Conservation (phyloP, 30 jellyfish, hydroid and myxozoan genomes). For the Mastigias papua region DNA sequence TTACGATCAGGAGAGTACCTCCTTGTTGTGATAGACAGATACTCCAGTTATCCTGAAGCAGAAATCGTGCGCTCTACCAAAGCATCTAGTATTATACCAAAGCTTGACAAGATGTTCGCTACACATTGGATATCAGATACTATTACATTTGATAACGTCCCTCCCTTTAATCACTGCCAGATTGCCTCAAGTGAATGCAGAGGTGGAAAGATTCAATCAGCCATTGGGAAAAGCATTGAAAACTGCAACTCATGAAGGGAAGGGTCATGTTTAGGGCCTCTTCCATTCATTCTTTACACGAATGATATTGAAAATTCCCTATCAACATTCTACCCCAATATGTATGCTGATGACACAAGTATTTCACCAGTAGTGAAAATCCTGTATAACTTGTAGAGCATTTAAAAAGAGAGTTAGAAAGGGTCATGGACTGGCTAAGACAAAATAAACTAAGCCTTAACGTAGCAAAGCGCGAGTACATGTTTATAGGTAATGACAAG, state of each 20-base stretch:
- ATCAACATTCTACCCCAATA: neutral
- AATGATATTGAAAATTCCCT: neutral
- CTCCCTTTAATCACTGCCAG: conserved; percentile 53
- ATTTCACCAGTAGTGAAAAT: too few species aligned
- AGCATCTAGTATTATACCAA: conserved; percentile 45
- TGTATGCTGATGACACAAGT: too few species aligned
- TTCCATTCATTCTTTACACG: neutral
- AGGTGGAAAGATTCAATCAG: conserved; percentile 53
- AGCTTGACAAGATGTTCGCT: conserved; percentile 31
- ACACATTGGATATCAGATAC: conserved; percentile 26
- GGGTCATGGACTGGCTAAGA: too few species aligned
- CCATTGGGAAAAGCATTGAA: conserved; percentile 31
- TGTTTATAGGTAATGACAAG: too few species aligned
- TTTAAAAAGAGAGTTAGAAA: too few species aligned
- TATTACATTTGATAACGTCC: conserved; percentile 54
- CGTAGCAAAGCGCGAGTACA: too few species aligned
- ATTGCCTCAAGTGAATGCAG: conserved; percentile 55
- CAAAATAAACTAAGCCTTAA: too few species aligned
- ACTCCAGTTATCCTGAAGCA: conserved; percentile 53
- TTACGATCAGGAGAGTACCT: conserved; percentile 1
- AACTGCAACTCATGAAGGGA: too few species aligned
- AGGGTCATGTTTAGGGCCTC: neutral
- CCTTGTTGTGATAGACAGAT: too few species aligned
- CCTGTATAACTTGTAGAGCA: too few species aligned
- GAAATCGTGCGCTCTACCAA: conserved; percentile 49